phyloP scores from a whole-genome alignment of 2,797 vertebrate species.

The Eulemur albifrons region DNA sequence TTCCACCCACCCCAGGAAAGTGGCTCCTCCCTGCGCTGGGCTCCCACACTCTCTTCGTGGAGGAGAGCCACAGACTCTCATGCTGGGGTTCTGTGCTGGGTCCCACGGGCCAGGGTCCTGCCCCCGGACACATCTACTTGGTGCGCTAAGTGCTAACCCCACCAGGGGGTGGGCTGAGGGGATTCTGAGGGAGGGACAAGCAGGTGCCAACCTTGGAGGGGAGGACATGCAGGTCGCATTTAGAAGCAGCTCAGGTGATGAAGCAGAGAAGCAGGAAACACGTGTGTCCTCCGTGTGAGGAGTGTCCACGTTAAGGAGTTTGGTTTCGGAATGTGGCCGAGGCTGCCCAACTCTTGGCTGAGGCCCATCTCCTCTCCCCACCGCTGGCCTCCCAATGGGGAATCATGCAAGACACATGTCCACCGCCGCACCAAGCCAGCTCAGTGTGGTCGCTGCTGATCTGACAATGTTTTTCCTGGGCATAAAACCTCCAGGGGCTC shows the following conservation, averaged over 20 bases:
- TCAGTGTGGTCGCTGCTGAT: neutral
- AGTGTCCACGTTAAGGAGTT: too few relatives aligned
- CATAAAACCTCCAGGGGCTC: neutral
- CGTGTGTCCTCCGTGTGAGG: neutral
- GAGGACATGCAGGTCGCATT: neutral
- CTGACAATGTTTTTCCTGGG: neutral
- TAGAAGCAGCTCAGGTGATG: neutral
- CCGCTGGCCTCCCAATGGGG: neutral
- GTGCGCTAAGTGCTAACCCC: too few relatives aligned
- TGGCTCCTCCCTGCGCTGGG: neutral
- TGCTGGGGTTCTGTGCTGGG: neutral
- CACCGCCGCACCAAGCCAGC: rapidly evolving
- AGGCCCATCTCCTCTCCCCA: rapidly evolving
- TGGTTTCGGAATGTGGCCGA: neutral
- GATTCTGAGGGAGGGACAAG: neutral
- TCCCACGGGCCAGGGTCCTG: neutral
- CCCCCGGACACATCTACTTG: too few relatives aligned
- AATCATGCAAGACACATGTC: rapidly evolving
- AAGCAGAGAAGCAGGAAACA: neutral
- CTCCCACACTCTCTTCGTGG: rapidly evolving
- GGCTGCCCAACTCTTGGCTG: neutral
- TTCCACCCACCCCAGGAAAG: neutral
- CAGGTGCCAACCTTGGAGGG: neutral
- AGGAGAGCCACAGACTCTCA: neutral
- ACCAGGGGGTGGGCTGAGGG: neutral